Base-by-base conservation (phyloP, 2,797 vertebrate genomes). In the Syngnathus rostellatus region DNA sequence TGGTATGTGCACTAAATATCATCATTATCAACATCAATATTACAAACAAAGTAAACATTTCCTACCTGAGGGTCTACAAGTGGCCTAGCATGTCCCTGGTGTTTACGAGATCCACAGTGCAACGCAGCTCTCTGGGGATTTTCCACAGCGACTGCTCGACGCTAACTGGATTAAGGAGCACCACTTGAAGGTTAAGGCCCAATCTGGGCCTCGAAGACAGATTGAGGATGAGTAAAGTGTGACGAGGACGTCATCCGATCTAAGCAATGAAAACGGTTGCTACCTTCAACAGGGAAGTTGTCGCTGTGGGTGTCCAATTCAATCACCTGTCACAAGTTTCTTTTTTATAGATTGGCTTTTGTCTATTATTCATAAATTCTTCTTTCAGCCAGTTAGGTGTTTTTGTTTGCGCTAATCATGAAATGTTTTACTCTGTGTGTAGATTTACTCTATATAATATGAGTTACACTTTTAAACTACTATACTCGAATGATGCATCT, bases 151-250 rank as follows among this genome's bases (percentile, higher is more conserved):
- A 65, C 77, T 72, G 66, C 72, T 70, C 68, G 64, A 38, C 54
- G 65, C 79, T 91, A 91, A 91, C 82, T 9, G 79, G 91, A 91
- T 92, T 92, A 92, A 64, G 72, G 64, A 7, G 78, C 73, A 77
- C 64, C 69, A 77, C 71, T 70, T 88, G 82, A 90, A 90, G 88
- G 88, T 86, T 85, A 71, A 63, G 66, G 60, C 65, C 72, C 81
- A 83, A 78, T 85, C 80, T 79, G 53, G 59, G 58, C 75, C 74
- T 8, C 50, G 70, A 72, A 78, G 75, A 80, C 60, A 62, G 60
- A 46, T 62, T 84, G 39, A 51, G 11, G 57, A 51, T 70, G 63
- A 68, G 72, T 66, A 68, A 76, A 14, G 21, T 64, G 66, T 64
- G 37, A 2, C 38, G 31, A 8, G 64, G 72, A 68, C 65, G 48